Evolutionary conservation across 2,797 vertebrate species (phyloP).

Genomic region (Falco concolor): DNA sequence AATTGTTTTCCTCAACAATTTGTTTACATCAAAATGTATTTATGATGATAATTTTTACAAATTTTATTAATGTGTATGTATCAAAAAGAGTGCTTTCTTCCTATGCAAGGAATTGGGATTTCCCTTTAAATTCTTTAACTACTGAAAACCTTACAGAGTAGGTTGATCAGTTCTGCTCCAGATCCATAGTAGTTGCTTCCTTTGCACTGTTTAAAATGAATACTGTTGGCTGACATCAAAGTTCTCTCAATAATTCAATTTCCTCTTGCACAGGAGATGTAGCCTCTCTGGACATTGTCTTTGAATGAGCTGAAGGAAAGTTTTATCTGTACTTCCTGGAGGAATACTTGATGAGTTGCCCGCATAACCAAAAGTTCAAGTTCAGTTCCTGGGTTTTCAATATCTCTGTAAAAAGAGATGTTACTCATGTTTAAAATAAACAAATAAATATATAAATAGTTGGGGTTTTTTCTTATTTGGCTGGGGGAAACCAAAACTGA

Average conservation of each 20-base stretch:
- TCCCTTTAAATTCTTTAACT: background rate
- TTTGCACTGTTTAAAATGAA: background rate
- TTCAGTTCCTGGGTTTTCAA: background rate
- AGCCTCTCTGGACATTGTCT: background rate
- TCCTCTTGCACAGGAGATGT: background rate
- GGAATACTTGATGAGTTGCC: background rate
- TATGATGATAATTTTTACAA: background rate
- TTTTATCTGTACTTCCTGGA: background rate
- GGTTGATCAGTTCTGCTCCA: background rate
- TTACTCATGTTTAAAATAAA: background rate
- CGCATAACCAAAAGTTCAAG: background rate
- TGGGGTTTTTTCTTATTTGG: background rate
- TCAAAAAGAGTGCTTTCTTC: background rate
- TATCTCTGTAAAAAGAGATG: background rate
- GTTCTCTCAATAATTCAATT: background rate
- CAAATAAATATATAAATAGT: too few relatives aligned
- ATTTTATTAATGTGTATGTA: background rate
- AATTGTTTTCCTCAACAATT: background rate
- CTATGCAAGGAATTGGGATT: background rate
- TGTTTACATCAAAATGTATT: background rate
- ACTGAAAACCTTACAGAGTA: background rate
- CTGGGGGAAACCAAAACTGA: background rate
- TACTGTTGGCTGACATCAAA: background rate
- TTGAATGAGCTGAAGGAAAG: background rate
- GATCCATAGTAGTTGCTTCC: background rate